Evolutionary conservation across 2,797 vertebrate genomes (phyloP).

Genomic region (Chloroceryle amazona): DNA sequence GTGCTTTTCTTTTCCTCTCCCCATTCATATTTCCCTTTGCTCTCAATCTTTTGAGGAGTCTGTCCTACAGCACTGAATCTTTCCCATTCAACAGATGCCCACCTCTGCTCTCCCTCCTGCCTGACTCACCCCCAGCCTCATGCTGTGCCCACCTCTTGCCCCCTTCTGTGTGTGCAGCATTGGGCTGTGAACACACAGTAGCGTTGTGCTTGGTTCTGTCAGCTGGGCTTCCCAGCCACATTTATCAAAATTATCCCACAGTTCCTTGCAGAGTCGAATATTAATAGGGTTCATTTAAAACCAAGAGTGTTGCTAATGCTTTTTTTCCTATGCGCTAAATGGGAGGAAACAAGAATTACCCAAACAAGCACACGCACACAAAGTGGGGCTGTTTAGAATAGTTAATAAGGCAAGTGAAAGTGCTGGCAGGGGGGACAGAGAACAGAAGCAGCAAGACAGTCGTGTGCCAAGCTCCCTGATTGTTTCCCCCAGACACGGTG

Average conservation of each 20-base stretch:
- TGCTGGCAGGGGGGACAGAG: constrained; percentile 35
- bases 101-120: background rate
- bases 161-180: constrained; percentile 21
- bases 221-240: constrained; percentile 78
- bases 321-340: constrained; percentile 78
- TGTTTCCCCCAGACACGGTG: background rate
- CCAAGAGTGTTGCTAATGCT: constrained; percentile 80
- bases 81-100: background rate
- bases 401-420: constrained; percentile 70
- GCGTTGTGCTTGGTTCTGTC: constrained; percentile 76
- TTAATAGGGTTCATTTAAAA: constrained; percentile 86
- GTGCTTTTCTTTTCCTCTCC: background rate
- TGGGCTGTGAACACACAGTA: constrained; percentile 69
- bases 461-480: background rate
- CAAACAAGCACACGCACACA: constrained; percentile 56
- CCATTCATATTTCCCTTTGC: background rate
- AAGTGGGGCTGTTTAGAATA: constrained; percentile 68
- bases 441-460: constrained; percentile 35
- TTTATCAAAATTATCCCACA: constrained; percentile 87
- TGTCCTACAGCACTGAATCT: background rate
- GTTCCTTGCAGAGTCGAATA: constrained; percentile 79
- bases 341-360: constrained; percentile 82
- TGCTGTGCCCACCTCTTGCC: constrained; percentile 29
- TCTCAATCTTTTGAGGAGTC: background rate
- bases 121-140: background rate